phyloP scores from a whole-genome alignment of 2,888 invertebrate genomes.

The Teleogryllus oceanicus region DNA sequence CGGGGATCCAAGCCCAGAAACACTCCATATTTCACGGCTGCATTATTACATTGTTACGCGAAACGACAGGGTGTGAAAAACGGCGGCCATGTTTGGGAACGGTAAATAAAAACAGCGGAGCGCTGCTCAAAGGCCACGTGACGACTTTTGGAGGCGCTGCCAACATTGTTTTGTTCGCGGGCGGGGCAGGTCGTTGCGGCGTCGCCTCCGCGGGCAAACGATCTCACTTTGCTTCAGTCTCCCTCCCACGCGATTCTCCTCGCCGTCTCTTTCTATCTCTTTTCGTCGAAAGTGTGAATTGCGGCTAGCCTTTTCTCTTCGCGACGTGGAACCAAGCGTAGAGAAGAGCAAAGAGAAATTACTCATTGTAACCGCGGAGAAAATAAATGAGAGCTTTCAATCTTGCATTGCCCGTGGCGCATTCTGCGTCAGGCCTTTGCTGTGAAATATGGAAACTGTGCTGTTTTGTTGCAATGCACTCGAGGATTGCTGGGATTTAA shows the following conservation, averaged over 20 bases:
- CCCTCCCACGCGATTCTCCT: neutral
- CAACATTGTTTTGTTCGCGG: neutral
- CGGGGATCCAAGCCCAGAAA: neutral
- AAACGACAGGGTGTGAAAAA: neutral
- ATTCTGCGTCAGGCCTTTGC: too few relatives aligned
- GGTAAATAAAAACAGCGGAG: slow-evolving; percentile 4
- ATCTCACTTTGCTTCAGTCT: neutral
- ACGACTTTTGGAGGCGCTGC: neutral
- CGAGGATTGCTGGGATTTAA: too few relatives aligned
- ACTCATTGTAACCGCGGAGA: too few relatives aligned
- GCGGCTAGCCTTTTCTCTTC: too few relatives aligned
- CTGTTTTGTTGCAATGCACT: too few relatives aligned
- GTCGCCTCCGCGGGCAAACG: neutral
- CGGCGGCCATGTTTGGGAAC: neutral
- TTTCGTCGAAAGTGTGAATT: too few relatives aligned
- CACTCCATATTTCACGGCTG: slow-evolving; percentile 18
- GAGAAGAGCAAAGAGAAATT: too few relatives aligned
- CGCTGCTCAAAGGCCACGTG: slow-evolving; percentile 1
- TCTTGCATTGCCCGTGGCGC: too few relatives aligned
- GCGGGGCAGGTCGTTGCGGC: neutral
- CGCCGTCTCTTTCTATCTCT: neutral
- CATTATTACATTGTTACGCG: slow-evolving; percentile 6
- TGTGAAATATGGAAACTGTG: too few relatives aligned
- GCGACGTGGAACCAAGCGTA: too few relatives aligned
- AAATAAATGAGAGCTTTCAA: too few relatives aligned